Conservation (phyloP, 2,888 invertebrate species). For the Phortica okadai region DNA sequence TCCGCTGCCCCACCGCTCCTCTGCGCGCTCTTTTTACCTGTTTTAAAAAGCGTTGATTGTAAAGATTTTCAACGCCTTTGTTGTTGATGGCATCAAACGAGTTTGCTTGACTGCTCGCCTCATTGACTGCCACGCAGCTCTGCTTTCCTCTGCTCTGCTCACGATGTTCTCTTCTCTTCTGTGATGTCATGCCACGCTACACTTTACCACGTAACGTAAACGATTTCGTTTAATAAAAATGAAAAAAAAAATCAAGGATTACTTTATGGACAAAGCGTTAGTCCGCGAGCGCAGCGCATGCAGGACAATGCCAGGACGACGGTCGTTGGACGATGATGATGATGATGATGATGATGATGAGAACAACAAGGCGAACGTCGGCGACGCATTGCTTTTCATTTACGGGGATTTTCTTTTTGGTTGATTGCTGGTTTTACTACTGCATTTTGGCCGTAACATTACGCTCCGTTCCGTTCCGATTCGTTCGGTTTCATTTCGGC, state of each 20-base stretch:
- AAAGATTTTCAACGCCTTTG: slow-evolving; percentile 39
- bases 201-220: slow-evolving; percentile 8
- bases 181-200: not conserved
- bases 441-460: not conserved
- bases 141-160: not conserved
- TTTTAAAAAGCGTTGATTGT: slow-evolving; percentile 57
- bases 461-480: no score
- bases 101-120: not conserved
- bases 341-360: not conserved
- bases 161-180: not conserved
- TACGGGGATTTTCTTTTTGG: slow-evolving; percentile 19
- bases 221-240: not conserved
- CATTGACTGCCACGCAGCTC: slow-evolving; percentile 5
- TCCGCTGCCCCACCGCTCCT: slow-evolving; percentile 31
- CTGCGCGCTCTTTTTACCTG: not conserved
- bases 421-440: slow-evolving; percentile 19
- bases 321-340: not conserved
- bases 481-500: no score
- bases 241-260: slow-evolving; percentile 6
- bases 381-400: slow-evolving; percentile 14
- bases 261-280: not conserved
- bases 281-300: not conserved
- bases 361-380: not conserved
- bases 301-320: not conserved
- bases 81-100: not conserved